Evolutionary conservation across 1,140 invertebrate genomes (phyloP).

Genomic region (Pseudomyrmex cubaensis): DNA sequence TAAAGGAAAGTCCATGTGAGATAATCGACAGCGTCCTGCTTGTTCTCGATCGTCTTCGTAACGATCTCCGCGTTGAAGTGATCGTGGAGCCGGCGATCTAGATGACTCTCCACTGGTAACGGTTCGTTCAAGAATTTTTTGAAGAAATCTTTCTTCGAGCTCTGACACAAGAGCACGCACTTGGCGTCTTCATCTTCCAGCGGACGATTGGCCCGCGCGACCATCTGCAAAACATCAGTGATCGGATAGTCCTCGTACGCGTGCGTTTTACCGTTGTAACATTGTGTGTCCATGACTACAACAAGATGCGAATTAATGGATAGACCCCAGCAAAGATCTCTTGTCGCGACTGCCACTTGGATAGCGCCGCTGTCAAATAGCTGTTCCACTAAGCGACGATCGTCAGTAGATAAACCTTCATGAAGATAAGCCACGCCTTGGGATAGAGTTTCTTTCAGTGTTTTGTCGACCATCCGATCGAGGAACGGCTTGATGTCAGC

Average conservation of each 20-base stretch:
- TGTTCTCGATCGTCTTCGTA: slow-evolving; percentile 99
- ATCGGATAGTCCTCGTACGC: slow-evolving; percentile 99
- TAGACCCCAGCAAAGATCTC: slow-evolving; percentile 96
- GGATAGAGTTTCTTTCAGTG: slow-evolving; percentile 93
- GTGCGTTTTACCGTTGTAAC: slow-evolving; percentile 97
- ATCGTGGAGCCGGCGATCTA: slow-evolving; percentile 98
- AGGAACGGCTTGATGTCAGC: slow-evolving; percentile 95
- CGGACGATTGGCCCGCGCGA: slow-evolving; percentile 96
- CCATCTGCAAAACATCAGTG: slow-evolving; percentile 99
- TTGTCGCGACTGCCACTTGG: slow-evolving; percentile 96
- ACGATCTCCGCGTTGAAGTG: slow-evolving; percentile 99
- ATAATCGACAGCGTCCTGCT: slow-evolving; percentile 99
- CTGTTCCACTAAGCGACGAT: slow-evolving; percentile 96
- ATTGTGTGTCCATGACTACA: slow-evolving; percentile 98
- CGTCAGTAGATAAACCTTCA: slow-evolving; percentile 94
- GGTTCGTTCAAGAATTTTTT: slow-evolving; percentile 99
- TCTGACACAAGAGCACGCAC: slow-evolving; percentile 98
- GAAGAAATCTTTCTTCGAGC: slow-evolving; percentile 99
- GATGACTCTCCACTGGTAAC: slow-evolving; percentile 98
- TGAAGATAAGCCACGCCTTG: slow-evolving; percentile 99
- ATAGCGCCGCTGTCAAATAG: slow-evolving; percentile 97
- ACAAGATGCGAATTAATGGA: slow-evolving; percentile 96
- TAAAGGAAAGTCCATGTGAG: slow-evolving; percentile 99
- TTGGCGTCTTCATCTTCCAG: slow-evolving; percentile 97
- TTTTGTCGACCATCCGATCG: slow-evolving; percentile 94